Base-by-base conservation (phyloP, 1,140 invertebrate genomes). In the Drosophila aff. region DNA sequence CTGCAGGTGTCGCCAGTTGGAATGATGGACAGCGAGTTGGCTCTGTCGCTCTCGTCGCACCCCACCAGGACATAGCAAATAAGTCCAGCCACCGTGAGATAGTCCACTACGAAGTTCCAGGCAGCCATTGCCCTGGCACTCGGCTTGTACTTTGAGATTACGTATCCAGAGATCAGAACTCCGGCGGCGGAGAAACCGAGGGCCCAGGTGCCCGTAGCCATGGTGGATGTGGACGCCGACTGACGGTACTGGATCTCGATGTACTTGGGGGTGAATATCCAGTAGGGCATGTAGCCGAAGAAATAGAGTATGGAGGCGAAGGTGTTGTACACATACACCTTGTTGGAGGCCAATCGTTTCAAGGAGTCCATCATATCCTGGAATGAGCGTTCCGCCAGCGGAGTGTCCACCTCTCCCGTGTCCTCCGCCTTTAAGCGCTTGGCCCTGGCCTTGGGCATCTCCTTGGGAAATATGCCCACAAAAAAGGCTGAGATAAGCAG, bases 181-280 rank as follows among this genome's bases (percentile, higher is more conserved):
- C 96, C 96, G 28, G 96, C 92, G 0, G 95, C 95, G 15, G 96
- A 96, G 92, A 96, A 96, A 3, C 95, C 93, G 7, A 97, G 92
- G 2, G 96, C 96, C 8, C 96, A 94, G 8, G 94, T 94, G 26
- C 96, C 96, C 53, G 95, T 96, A 4, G 96, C 95, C 49, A 96
- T 86, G 31, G 95, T 93, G 2, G 96, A 95, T 2, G 94, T 94
- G 0, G 96, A 95, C 0, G 96, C 95, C 2, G 96, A 95, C 78
- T 96, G 95, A 68, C 95, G 94, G 87, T 96, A 97, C 82, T 96
- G 95, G 0, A 95, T 95, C 93, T 96, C 96, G 43, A 96, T 96
- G 60, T 96, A 97, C 83, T 96, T 96, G 0, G 96, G 96, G 81
- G 96, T 94, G 76, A 96, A 96, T 16, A 96, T 96, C 94, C 95